These are phyloP conservation scores for Oasisia sp. DNA, from an alignment of 2,888 invertebrate genomes.

Conservation along the genomic window DNA sequence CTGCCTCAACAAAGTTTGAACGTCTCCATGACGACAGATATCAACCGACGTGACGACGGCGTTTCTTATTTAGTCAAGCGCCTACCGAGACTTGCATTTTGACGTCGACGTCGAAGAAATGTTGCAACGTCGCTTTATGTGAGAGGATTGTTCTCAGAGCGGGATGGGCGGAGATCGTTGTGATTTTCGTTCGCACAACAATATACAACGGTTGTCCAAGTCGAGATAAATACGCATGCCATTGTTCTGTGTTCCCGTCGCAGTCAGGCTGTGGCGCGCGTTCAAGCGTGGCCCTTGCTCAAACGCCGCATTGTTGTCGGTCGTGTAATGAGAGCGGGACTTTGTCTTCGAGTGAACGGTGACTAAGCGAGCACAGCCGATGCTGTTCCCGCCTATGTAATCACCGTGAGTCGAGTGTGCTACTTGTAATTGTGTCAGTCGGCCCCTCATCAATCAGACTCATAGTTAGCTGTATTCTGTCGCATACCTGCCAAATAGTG, in stretches of 20 bases:
- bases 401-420: neutral
- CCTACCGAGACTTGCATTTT: neutral
- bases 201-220: neutral
- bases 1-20: neutral
- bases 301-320: neutral
- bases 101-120: neutral
- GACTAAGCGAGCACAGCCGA: neutral
- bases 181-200: constrained; percentile 2
- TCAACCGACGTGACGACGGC: neutral
- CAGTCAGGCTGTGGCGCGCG: neutral
- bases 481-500: neutral
- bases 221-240: neutral
- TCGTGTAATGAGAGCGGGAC: neutral
- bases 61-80: neutral
- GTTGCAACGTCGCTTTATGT: neutral
- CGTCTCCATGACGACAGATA: neutral
- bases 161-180: neutral
- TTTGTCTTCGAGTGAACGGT: neutral
- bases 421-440: neutral
- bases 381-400: neutral
- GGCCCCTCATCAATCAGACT: neutral
- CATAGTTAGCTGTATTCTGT: neutral
- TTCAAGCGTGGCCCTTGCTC: neutral
- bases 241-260: neutral
- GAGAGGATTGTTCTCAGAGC: neutral